Conservation (phyloP, 2,888 invertebrate species). For the Zele albiditarsus region DNA sequence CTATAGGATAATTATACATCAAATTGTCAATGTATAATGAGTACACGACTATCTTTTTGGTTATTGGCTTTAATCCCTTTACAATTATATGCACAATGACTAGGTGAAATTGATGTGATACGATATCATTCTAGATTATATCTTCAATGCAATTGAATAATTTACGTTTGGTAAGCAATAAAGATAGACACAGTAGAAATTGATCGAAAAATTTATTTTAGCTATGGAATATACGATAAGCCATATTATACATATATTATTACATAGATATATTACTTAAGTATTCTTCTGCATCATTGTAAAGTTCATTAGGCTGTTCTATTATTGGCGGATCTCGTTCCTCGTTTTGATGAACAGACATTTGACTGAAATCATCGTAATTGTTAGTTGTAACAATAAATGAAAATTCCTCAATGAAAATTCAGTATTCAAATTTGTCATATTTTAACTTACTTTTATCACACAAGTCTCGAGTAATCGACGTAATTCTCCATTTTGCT, state of each 20-base stretch:
- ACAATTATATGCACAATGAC: neutral
- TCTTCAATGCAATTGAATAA: slow-evolving; percentile 12
- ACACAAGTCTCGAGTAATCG: slow-evolving; percentile 79
- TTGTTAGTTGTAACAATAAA: neutral
- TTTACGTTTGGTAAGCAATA: slow-evolving; percentile 8
- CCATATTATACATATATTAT: neutral
- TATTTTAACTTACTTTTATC: slow-evolving; percentile 52
- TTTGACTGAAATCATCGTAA: slow-evolving; percentile 31
- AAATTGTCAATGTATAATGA: neutral
- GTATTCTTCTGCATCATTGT: neutral
- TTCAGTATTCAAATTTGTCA: too few species aligned
- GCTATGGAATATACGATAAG: neutral
- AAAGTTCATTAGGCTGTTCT: slow-evolving; percentile 9
- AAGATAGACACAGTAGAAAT: neutral
- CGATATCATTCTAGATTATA: slow-evolving; percentile 11
- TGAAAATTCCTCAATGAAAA: too few species aligned
- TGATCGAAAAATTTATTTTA: neutral
- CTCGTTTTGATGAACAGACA: neutral
- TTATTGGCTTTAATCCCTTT: neutral
- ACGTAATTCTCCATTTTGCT: slow-evolving; percentile 81
- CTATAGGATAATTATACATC: neutral
- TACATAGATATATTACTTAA: neutral
- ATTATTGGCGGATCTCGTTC: slow-evolving; percentile 23
- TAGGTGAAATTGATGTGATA: neutral
- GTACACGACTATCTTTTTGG: neutral